Percentiles rank a stretch among this genome's conserved stretches.
Conservation (phyloP, 2,113 vertebrate species). For the Pithys albifrons region DNA sequence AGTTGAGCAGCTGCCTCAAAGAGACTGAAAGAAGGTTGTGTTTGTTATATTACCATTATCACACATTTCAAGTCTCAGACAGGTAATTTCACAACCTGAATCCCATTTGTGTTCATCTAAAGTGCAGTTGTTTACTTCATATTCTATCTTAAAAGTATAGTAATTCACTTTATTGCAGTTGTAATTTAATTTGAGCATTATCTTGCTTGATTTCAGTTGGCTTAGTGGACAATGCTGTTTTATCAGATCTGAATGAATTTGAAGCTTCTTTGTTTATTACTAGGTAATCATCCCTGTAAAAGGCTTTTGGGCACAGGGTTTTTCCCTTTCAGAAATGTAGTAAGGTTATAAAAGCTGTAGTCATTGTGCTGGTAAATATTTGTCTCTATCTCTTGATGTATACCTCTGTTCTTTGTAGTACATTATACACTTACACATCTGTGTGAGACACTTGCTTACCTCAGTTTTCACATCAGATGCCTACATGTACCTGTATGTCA, state of each 20-base stretch:
- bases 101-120: background rate
- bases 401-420: background rate
- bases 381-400: background rate
- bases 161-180: background rate
- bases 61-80: background rate
- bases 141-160: background rate
- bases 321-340: background rate
- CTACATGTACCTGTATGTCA: background rate
- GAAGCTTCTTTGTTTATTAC: background rate
- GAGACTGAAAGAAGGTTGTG: background rate
- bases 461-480: background rate
- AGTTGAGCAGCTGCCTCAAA: background rate
- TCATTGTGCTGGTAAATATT: background rate
- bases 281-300: background rate
- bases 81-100: conserved; percentile 12
- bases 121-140: background rate
- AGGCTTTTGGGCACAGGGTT: background rate
- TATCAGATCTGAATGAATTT: background rate
- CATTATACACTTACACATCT: background rate
- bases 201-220: background rate
- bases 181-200: background rate
- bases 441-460: background rate
- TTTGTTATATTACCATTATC: background rate
- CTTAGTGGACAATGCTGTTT: background rate
- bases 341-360: background rate